Conservation (phyloP, 2,113 vertebrate species). For the Dipodomys stephensi region DNA sequence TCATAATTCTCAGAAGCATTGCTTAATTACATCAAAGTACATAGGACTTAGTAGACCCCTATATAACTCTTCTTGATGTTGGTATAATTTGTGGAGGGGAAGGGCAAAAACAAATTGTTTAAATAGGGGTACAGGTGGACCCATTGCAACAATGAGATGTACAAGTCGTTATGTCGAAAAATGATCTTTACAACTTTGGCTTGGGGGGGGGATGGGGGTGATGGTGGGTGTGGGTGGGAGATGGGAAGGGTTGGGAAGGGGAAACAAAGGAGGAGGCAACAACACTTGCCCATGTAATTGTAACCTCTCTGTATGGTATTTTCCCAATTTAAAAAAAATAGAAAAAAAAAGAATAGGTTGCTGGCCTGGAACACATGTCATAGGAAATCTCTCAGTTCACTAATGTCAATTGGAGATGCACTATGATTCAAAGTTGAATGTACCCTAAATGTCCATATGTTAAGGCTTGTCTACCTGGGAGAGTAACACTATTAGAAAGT, state of each 20-base stretch:
- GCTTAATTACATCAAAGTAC: not conserved
- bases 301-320: no score
- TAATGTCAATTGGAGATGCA: not conserved
- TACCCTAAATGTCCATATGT: not conserved
- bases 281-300: no score
- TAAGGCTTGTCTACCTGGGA: not conserved
- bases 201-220: no score
- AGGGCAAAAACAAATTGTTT: no score
- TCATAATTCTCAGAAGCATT: not conserved
- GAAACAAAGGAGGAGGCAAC: no score
- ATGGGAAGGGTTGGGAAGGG: no score
- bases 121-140: no score
- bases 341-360: not conserved
- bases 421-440: not conserved
- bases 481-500: not conserved
- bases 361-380: not conserved
- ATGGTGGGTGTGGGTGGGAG: no score
- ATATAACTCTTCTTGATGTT: not conserved
- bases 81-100: no score
- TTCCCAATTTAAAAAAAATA: not conserved
- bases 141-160: no score
- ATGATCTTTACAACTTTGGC: no score
- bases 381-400: not conserved
- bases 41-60: not conserved
- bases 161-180: no score